phyloP scores from a whole-genome alignment of 2,797 vertebrate genomes.

The Psittacula echo region DNA sequence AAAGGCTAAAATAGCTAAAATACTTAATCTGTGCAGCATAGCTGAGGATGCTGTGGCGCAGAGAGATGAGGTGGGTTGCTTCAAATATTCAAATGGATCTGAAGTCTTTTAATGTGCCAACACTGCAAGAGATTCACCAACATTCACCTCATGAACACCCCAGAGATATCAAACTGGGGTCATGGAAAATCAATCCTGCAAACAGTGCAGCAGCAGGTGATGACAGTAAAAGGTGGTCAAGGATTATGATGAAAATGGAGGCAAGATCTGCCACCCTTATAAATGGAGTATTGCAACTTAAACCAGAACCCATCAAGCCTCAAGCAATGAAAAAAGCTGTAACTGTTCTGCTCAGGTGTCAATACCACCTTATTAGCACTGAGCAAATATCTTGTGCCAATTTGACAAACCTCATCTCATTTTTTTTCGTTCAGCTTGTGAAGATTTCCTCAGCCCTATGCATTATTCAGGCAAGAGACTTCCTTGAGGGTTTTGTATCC shows the following conservation, averaged over 20 bases:
- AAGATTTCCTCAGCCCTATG: background rate
- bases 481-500: background rate
- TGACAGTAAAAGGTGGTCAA: background rate
- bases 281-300: background rate
- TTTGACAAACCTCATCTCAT: background rate
- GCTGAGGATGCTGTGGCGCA: background rate
- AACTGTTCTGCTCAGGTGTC: constrained; percentile 5
- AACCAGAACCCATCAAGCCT: background rate
- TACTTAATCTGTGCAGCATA: background rate
- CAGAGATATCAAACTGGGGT: background rate
- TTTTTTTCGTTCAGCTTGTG: background rate
- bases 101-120: background rate
- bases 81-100: background rate
- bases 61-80: background rate
- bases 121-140: background rate
- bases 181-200: background rate
- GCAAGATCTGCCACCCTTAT: background rate
- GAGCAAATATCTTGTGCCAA: constrained; percentile 1
- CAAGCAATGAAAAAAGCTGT: background rate
- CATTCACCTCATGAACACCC: background rate
- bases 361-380: background rate
- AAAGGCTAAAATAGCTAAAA: background rate
- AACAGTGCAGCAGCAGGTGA: background rate
- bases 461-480: background rate
- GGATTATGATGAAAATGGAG: background rate